Evolutionary conservation across 2,888 invertebrate species (phyloP).

Genomic region (Oxycera nigricornis): DNA sequence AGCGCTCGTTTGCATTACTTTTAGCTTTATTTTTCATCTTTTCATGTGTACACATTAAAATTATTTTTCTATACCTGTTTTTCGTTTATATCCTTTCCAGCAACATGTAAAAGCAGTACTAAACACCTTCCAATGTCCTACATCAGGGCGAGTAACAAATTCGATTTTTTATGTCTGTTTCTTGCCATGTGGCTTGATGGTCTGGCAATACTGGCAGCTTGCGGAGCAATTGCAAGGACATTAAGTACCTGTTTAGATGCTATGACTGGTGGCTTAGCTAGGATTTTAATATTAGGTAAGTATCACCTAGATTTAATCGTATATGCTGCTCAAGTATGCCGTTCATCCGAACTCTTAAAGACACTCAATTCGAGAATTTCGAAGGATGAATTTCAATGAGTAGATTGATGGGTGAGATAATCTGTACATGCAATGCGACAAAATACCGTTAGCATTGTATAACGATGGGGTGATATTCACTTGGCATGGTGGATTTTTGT

Average conservation of each 20-base stretch:
- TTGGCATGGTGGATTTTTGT: too few relatives aligned
- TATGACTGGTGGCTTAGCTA: constrained; percentile 65
- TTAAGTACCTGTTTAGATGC: constrained; percentile 68
- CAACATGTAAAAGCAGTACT: constrained; percentile 58
- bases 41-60: too few relatives aligned
- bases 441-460: neutral
- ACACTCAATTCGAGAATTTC: neutral
- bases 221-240: constrained; percentile 65
- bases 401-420: neutral
- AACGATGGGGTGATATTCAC: too few relatives aligned
- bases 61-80: neutral
- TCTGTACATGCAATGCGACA: constrained; percentile 8
- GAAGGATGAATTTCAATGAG: neutral
- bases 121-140: constrained; percentile 61
- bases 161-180: constrained; percentile 62
- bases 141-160: constrained; percentile 61
- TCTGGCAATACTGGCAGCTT: constrained; percentile 64
- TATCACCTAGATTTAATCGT: constrained; percentile 13
- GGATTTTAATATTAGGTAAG: constrained; percentile 64
- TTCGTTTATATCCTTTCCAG: too few relatives aligned
- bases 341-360: neutral
- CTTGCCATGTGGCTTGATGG: constrained; percentile 66
- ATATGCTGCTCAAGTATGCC: too few relatives aligned
- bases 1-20: too few relatives aligned
- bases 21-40: too few relatives aligned